These are phyloP conservation scores for Chionis minor DNA, from an alignment of 2,113 vertebrate genomes.

Conservation along the genomic window DNA sequence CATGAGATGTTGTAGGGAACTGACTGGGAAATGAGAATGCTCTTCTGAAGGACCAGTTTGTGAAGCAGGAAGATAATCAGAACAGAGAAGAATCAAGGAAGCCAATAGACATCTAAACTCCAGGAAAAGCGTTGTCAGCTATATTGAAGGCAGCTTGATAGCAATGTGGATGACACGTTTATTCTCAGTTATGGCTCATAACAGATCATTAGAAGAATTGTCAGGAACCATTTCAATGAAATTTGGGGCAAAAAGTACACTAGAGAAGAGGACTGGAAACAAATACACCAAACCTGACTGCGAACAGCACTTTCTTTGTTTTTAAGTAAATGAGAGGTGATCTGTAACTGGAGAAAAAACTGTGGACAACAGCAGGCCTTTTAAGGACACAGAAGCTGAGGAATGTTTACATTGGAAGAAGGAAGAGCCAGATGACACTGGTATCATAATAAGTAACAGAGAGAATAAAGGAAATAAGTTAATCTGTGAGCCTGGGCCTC, in stretches of 20 bases:
- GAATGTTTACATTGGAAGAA: neutral
- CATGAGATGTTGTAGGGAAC: neutral
- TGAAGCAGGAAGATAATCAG: neutral
- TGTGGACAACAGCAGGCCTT: neutral
- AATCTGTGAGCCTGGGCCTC: neutral
- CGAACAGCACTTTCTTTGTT: neutral
- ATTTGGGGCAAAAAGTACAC: neutral
- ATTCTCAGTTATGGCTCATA: neutral
- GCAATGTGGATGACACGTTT: neutral
- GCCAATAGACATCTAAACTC: neutral
- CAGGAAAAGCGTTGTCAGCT: neutral
- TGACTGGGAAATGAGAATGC: neutral
- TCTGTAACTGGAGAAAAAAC: neutral
- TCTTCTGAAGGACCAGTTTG: neutral
- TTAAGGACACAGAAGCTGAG: neutral
- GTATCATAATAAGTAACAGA: neutral
- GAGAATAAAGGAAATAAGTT: neutral
- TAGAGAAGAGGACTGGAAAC: neutral
- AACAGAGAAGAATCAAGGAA: neutral
- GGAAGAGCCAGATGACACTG: neutral
- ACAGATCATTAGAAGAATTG: neutral
- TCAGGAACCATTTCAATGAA: neutral
- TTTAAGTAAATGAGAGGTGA: neutral
- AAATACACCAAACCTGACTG: neutral
- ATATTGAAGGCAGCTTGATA: neutral